Base-by-base conservation (phyloP, 2,888 invertebrate genomes). In the Ferrisia virgata region DNA sequence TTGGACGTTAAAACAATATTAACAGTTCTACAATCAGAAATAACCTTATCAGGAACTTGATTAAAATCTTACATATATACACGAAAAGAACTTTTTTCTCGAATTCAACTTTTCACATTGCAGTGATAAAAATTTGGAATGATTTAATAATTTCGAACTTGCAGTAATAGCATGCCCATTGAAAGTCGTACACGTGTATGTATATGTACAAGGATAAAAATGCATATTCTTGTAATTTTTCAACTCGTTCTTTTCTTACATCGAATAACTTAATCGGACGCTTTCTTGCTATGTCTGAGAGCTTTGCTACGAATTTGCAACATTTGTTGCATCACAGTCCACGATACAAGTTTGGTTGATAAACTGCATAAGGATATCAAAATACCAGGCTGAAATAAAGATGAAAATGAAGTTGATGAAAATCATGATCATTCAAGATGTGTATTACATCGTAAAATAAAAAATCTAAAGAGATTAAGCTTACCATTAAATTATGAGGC, bases 401-500 rank as follows among this genome's bases (percentile, higher is more conserved):
- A n/a, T 47, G 25, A 13, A 72, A 69, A 39, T 25, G 25, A 22
- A 33, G 25, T 28, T 39, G 6, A 28, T 2, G 18, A 22, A 1
- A 39, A 39, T 15, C 33, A 15, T 33, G n/a, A 6, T 47, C 25
- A 33, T 79, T 2, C 13, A 2, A 3, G 31, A 9, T 15, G 3
- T 9, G 25, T 1, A 72, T 53, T 53, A 53, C 53, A 15, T 4
- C 28, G 28, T 28, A 72, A 28, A 25, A 1, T 13, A 33, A 72
- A 72, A n/a, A n/a, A n/a, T n/a, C n/a, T n/a, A n/a, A n/a, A 22
- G 22, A 22, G 8, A 18, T 8, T 40, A 58, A 85, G 85, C n/a
- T n/a, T 82, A 92, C 90, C 87, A 94, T 90, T 8, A 93, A 85
- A 0, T 90, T 89, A 87, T 94, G 94, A 0, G 94, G 93, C 13